Base-by-base conservation (phyloP, 1,140 invertebrate species). In the Oncopodura yosiiana region DNA sequence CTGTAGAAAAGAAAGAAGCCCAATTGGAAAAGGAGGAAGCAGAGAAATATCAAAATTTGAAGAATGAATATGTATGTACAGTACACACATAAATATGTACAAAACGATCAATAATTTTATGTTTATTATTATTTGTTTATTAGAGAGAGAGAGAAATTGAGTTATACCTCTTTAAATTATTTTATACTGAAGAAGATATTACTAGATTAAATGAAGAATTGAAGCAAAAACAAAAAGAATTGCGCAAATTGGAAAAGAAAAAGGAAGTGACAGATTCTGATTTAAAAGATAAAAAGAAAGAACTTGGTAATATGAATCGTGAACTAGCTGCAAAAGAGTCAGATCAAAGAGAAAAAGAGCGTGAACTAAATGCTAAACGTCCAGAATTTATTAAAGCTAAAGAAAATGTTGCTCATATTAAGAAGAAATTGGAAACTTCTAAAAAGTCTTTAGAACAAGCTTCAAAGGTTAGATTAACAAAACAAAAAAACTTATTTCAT, bases 11-110 rank as follows among this genome's bases (percentile, higher is more conserved):
- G 26, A 97, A 98, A 71, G 95, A 99, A 73, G 96, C 95, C 3
- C 94, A 93, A 70, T 73, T 94, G 49, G 95, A 99, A 70, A 97
- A 98, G 70, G 94, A 98, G 70, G 94, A 99, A 75, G 94, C 95
- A 3, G 94, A 98, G 68, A 92, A 94, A 65, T 99, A 98, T 71
- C 88, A 95, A 55, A 77, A 85, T 54, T 73, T 98, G 0, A 94
- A 92, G 69, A 84, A 94, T 69, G 91, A 97, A 77, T 79, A 95
- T 75, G 90, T 94, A 73, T 68, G 73, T 68, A 53, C 38, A 49
- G 11, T n/a, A n/a, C n/a, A n/a, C n/a, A n/a, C n/a, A n/a, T n/a
- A n/a, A n/a, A n/a, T 24, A n/a, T 34, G 29, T 59, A 16, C 23
- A 2, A 19, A 27, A 14, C 6, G 8, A n/a, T 19, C 27, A n/a